phyloP scores from a whole-genome alignment of 2,113 vertebrate genomes.

The Neoarius graeffei region DNA sequence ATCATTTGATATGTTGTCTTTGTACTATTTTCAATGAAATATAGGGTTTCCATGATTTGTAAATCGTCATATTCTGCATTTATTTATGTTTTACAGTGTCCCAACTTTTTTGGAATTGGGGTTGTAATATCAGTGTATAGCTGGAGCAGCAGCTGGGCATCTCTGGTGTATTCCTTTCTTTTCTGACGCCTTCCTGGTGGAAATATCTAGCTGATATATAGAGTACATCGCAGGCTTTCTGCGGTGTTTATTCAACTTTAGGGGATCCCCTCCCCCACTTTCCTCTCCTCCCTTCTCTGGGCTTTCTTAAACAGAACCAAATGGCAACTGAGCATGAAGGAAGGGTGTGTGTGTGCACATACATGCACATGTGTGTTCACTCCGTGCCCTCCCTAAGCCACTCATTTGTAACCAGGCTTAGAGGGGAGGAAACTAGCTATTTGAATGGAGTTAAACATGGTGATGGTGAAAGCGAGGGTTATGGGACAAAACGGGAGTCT shows the following conservation, averaged over 20 bases:
- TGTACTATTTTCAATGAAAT: no score
- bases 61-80: no score
- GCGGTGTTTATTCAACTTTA: conserved; percentile 48
- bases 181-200: conserved; percentile 49
- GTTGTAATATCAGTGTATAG: not conserved
- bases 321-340: conserved; percentile 62
- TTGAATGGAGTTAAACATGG: conserved; percentile 55
- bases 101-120: no score
- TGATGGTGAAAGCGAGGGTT: conserved; percentile 5
- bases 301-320: conserved; percentile 66
- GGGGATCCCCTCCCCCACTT: not conserved
- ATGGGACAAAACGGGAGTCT: conserved; percentile 19
- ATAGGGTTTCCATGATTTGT: no score
- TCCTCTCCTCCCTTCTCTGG: conserved; percentile 6
- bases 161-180: conserved; percentile 37
- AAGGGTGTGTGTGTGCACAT: conserved; percentile 60
- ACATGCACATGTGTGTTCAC: conserved; percentile 63
- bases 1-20: no score
- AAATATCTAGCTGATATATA: conserved; percentile 51
- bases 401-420: conserved; percentile 64
- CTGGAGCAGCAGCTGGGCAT: not conserved
- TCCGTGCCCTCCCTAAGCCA: conserved; percentile 56
- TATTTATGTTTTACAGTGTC: no score
- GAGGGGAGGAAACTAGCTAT: conserved; percentile 61
- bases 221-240: not conserved